These are phyloP conservation scores for Mustela lutreola DNA, from an alignment of 2,113 vertebrate genomes.

Conservation along the genomic window DNA sequence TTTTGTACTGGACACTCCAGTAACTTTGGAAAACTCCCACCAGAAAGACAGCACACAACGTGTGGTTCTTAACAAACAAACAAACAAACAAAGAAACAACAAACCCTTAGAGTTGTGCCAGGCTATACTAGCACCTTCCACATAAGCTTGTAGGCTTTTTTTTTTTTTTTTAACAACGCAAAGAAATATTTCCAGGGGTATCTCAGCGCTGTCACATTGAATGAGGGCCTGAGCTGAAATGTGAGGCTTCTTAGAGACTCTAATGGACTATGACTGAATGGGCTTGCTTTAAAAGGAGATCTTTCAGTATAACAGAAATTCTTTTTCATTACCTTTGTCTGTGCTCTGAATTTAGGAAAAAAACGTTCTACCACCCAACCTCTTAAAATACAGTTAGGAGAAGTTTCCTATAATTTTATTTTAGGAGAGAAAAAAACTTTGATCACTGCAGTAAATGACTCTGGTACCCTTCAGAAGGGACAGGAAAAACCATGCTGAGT, in stretches of 20 bases:
- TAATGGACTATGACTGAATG: slow-evolving; percentile 11
- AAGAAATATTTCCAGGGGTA: not conserved
- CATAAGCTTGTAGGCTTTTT: slow-evolving; percentile 14
- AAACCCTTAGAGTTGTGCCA: not conserved
- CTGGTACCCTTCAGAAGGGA: slow-evolving; percentile 54
- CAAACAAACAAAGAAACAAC: not conserved
- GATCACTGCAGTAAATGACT: slow-evolving; percentile 12
- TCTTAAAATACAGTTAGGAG: slow-evolving; percentile 24
- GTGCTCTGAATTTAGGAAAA: slow-evolving; percentile 27
- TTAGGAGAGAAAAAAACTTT: not conserved
- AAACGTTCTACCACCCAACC: not conserved
- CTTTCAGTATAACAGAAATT: not conserved
- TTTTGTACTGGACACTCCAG: not conserved
- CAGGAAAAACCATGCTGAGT: slow-evolving; percentile 61
- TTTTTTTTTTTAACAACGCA: not conserved
- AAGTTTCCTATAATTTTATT: slow-evolving; percentile 57
- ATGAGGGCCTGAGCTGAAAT: slow-evolving; percentile 14
- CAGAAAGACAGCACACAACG: not conserved
- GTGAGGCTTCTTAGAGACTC: not conserved
- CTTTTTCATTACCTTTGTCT: not conserved
- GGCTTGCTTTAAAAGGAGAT: not conserved
- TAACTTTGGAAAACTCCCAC: slow-evolving; percentile 49
- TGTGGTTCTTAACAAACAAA: not conserved
- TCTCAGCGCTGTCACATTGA: not conserved
- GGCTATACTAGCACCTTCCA: not conserved